Conservation (phyloP, 2,113 vertebrate species). For the Tiliqua scincoides region DNA sequence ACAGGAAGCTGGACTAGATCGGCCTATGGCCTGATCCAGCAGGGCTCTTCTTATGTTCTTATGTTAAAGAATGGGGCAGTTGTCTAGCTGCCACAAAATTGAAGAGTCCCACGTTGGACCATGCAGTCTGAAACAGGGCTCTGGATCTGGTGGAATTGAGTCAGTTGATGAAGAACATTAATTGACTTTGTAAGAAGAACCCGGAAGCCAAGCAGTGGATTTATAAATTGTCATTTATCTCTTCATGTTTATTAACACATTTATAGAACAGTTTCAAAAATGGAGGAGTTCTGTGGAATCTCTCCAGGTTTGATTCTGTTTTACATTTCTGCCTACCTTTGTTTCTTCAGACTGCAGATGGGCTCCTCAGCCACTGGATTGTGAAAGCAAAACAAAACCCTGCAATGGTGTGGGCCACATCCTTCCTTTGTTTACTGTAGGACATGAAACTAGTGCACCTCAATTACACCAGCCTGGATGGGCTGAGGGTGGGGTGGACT, state of each 20-base stretch:
- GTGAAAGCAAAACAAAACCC: background rate
- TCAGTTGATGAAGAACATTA: too few species aligned
- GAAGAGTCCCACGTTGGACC: too few species aligned
- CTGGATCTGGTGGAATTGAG: too few species aligned
- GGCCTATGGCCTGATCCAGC: too few species aligned
- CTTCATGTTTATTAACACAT: background rate
- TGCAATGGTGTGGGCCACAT: background rate
- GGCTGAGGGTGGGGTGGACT: constrained; percentile 14
- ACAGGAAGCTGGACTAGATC: too few species aligned
- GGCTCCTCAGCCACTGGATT: background rate
- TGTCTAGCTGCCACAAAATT: too few species aligned
- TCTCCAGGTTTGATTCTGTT: background rate
- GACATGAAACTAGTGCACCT: background rate
- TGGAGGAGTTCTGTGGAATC: background rate
- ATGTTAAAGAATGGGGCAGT: too few species aligned
- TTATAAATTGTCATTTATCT: background rate
- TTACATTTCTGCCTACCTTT: background rate
- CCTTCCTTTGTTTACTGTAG: background rate
- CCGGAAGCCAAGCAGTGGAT: background rate
- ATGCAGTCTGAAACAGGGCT: too few species aligned
- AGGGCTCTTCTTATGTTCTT: too few species aligned
- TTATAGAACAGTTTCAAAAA: background rate
- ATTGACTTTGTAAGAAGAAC: background rate
- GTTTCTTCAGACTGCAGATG: background rate
- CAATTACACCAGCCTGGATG: background rate